These are phyloP conservation scores for Hemibagrus guttatus DNA, from an alignment of 2,797 vertebrate genomes.

Conservation along the genomic window DNA sequence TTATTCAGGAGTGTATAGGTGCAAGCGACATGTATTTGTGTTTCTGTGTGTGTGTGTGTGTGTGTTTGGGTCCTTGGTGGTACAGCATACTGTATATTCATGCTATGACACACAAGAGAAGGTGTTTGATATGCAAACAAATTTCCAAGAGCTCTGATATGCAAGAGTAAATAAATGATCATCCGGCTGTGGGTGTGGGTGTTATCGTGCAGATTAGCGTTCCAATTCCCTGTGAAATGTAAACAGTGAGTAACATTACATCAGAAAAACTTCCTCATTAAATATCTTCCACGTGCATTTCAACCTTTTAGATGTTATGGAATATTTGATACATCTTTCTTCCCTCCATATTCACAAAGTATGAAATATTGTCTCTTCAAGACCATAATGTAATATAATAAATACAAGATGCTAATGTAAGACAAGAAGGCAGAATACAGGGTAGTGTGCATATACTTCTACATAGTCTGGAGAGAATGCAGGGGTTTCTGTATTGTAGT, in stretches of 20 bases:
- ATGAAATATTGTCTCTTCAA: neutral
- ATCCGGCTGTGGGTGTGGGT: slow-evolving; percentile 47
- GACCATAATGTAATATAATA: neutral
- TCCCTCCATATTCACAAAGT: no score
- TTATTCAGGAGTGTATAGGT: no score
- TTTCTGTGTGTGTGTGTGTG: no score
- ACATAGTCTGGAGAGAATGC: neutral
- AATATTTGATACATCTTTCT: no score
- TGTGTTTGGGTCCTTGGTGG: no score
- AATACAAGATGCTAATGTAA: neutral
- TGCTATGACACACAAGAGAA: no score
- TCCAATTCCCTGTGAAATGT: slow-evolving; percentile 1
- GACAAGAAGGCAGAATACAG: neutral
- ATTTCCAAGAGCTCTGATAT: neutral
- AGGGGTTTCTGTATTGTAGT: neutral
- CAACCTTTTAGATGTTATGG: no score
- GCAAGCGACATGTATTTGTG: no score
- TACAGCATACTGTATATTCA: no score
- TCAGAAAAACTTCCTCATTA: neutral
- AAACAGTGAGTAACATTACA: neutral
- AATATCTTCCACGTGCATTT: neutral
- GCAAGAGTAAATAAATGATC: slow-evolving; percentile 52
- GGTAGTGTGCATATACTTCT: neutral
- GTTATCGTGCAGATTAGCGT: neutral
- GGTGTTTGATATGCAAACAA: neutral